Percentiles rank a stretch among this genome's conserved stretches.
Conservation (phyloP, 2,797 vertebrate species). For the Aselliscus stoliczkanus region DNA sequence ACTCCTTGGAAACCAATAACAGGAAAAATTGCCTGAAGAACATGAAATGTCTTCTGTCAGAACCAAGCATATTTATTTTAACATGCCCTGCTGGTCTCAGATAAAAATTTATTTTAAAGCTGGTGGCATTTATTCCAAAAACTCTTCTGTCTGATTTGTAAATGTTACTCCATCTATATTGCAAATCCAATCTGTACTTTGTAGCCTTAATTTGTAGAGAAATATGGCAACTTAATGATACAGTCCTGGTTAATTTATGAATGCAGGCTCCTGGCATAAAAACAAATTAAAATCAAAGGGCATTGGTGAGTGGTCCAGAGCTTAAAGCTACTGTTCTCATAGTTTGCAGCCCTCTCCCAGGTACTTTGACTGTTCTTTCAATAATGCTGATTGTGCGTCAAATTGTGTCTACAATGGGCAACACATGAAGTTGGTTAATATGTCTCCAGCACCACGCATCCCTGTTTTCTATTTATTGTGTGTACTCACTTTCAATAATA, state of each 20-base stretch:
- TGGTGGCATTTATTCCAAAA: background rate
- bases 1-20: slow-evolving; percentile 31
- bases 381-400: background rate
- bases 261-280: background rate
- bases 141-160: background rate
- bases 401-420: background rate
- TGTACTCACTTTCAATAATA: slow-evolving; percentile 59
- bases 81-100: background rate
- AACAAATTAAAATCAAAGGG: slow-evolving; percentile 8
- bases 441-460: background rate
- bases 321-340: slow-evolving; percentile 23
- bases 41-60: background rate
- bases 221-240: background rate
- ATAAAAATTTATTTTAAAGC: slow-evolving; percentile 14
- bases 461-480: slow-evolving; percentile 70
- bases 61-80: background rate
- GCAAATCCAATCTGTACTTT: background rate
- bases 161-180: background rate
- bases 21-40: background rate
- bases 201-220: background rate
- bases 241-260: background rate
- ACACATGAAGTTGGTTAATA: background rate
- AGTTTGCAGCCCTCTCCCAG: background rate
- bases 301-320: slow-evolving; percentile 64
- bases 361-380: slow-evolving; percentile 9